Conservation (phyloP, 2,888 invertebrate genomes). For the Drosophila gaucha region DNA sequence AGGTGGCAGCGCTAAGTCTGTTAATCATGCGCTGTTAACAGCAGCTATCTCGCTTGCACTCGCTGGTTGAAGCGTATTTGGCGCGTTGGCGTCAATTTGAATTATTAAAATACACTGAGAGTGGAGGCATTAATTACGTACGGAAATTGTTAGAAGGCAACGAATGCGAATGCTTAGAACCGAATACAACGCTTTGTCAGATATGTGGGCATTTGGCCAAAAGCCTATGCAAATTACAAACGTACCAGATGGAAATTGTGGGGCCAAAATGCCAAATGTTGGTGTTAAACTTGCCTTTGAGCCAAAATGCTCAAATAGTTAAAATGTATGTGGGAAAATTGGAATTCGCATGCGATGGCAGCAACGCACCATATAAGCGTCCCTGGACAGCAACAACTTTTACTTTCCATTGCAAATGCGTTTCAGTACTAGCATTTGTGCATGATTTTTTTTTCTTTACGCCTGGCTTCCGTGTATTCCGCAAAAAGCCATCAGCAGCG, state of each 20-base stretch:
- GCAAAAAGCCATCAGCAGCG: slow-evolving; percentile 44
- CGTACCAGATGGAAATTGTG: slow-evolving; percentile 46
- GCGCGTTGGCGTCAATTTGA: slow-evolving; percentile 76
- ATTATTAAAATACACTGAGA: slow-evolving; percentile 45
- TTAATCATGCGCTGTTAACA: slow-evolving; percentile 20
- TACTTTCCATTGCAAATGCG: slow-evolving; percentile 73
- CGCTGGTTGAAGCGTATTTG: slow-evolving; percentile 37
- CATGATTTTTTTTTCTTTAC: slow-evolving; percentile 14
- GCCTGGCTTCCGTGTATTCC: slow-evolving; percentile 64
- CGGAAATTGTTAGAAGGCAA: slow-evolving; percentile 62
- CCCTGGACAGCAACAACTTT: slow-evolving; percentile 73
- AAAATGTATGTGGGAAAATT: slow-evolving; percentile 77
- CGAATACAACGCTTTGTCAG: slow-evolving; percentile 40
- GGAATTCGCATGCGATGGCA: slow-evolving; percentile 65
- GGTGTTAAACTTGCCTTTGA: slow-evolving; percentile 65
- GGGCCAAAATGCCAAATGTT: slow-evolving; percentile 65
- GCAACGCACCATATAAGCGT: slow-evolving; percentile 69
- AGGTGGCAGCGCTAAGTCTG: slow-evolving; percentile 45
- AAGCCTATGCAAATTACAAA: slow-evolving; percentile 66
- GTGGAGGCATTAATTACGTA: slow-evolving; percentile 66
- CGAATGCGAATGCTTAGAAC: slow-evolving; percentile 52
- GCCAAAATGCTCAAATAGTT: slow-evolving; percentile 35
- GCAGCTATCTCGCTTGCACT: slow-evolving; percentile 45
- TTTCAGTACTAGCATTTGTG: slow-evolving; percentile 31
- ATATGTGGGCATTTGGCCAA: slow-evolving; percentile 63